Conservation (phyloP, 2,113 vertebrate species). For the Siniperca chuatsi region DNA sequence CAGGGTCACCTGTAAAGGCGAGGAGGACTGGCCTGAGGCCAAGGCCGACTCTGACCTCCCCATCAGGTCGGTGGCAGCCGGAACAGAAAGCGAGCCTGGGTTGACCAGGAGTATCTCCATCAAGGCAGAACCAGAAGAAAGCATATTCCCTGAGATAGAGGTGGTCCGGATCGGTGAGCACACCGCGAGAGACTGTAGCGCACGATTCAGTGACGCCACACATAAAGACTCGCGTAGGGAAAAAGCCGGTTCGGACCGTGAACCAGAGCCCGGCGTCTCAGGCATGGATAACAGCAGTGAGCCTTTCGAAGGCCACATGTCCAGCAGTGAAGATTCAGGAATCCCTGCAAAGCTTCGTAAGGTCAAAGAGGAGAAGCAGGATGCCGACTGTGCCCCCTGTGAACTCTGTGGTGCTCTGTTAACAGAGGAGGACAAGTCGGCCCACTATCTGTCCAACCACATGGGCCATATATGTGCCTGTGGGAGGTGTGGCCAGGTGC, state of each 20-base stretch:
- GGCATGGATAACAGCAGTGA: conserved; percentile 83
- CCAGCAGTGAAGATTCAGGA: conserved; percentile 67
- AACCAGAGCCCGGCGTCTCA: conserved; percentile 84
- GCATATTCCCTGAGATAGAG: conserved; percentile 86
- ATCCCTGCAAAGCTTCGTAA: conserved; percentile 59
- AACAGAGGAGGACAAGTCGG: conserved; percentile 91
- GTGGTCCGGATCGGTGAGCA: conserved; percentile 88
- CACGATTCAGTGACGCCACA: conserved; percentile 64
- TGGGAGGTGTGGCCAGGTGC: conserved; percentile 95
- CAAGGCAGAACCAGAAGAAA: conserved; percentile 93
- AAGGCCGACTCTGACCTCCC: conserved; percentile 74
- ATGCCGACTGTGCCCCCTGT: conserved; percentile 81
- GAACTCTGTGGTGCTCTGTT: conserved; percentile 93
- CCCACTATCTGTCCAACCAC: conserved; percentile 96
- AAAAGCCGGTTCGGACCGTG: conserved; percentile 77
- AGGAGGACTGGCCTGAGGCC: conserved; percentile 83
- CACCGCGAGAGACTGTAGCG: conserved; percentile 76
- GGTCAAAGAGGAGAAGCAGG: conserved; percentile 81
- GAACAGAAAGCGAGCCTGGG: conserved; percentile 85
- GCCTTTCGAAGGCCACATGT: conserved; percentile 77
- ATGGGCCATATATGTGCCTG: conserved; percentile 97
- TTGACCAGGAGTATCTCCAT: conserved; percentile 87
- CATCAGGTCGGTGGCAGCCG: conserved; percentile 81
- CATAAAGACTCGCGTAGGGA: conserved; percentile 45
- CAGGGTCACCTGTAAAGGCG: conserved; percentile 86